phyloP scores from a whole-genome alignment of 2,797 vertebrate genomes.

The Antrozous pallidus region DNA sequence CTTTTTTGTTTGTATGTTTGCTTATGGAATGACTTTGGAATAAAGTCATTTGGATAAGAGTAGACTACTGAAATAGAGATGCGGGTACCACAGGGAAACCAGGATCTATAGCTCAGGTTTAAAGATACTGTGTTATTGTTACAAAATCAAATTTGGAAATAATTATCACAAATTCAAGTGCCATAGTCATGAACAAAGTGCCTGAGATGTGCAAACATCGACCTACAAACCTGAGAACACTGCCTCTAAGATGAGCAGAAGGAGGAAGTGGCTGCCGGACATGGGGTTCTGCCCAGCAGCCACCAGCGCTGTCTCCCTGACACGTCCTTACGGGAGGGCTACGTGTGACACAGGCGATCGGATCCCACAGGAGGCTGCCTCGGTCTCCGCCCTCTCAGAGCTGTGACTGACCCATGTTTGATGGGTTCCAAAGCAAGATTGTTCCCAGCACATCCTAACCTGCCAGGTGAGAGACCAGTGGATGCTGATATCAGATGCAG shows the following conservation, averaged over 20 bases:
- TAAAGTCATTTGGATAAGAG: not conserved
- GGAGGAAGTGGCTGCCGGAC: not conserved
- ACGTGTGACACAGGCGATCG: not conserved
- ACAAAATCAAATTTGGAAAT: not conserved
- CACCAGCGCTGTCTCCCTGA: not conserved
- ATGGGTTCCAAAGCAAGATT: not conserved
- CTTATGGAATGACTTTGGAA: not conserved
- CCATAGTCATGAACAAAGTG: not conserved
- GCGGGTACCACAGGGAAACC: accelerated
- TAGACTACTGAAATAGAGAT: not conserved
- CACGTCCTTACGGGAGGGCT: not conserved
- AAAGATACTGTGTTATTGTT: not conserved
- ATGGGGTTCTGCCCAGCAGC: no score
- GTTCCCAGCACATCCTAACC: not conserved
- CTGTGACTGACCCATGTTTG: not conserved
- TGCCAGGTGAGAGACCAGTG: accelerated
- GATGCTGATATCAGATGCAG: not conserved
- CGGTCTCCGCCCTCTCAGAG: not conserved
- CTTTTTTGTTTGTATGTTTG: not conserved
- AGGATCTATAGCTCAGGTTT: no score
- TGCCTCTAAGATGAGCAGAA: not conserved
- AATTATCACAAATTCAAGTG: not conserved
- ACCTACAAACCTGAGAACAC: no score
- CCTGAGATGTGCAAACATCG: not conserved
- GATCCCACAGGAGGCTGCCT: not conserved